Conservation (phyloP, 1,140 invertebrate genomes). For the Dinoponera quadriceps region DNA sequence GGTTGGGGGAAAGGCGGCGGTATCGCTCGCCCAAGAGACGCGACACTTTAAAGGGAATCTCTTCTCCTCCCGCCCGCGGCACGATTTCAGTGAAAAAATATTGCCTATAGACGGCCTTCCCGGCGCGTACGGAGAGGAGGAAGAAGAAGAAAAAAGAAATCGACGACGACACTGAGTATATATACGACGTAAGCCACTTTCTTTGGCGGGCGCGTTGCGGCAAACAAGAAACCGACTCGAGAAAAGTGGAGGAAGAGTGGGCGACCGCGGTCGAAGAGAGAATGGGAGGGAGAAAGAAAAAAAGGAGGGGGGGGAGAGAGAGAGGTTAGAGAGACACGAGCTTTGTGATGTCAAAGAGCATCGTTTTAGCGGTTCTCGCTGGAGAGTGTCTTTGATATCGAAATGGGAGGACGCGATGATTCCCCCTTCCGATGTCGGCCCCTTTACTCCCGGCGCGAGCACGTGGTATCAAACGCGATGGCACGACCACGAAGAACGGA, state of each 20-base stretch:
- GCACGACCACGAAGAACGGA: slow-evolving; percentile 64
- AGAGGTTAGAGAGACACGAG: slow-evolving; percentile 1
- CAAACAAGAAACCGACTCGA: slow-evolving; percentile 57
- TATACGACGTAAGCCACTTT: slow-evolving; percentile 53
- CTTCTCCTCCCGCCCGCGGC: neutral
- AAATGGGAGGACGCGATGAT: slow-evolving; percentile 32
- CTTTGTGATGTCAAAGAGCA: slow-evolving; percentile 58
- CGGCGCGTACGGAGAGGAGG: too few relatives aligned
- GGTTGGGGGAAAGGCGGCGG: slow-evolving; percentile 36
- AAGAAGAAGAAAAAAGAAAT: neutral
- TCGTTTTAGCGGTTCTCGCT: slow-evolving; percentile 50
- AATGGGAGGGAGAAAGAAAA: slow-evolving; percentile 11
- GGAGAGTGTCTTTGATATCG: slow-evolving; percentile 39
- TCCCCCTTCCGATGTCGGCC: neutral
- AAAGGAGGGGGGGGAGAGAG: slow-evolving; percentile 7
- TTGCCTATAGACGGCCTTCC: slow-evolving; percentile 35
- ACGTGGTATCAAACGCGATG: slow-evolving; percentile 60
- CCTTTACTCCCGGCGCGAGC: slow-evolving; percentile 45
- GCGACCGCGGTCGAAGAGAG: slow-evolving; percentile 49
- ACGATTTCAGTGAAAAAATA: slow-evolving; percentile 54
- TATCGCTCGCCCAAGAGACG: slow-evolving; percentile 32
- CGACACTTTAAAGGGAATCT: slow-evolving; percentile 40
- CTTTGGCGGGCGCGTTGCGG: slow-evolving; percentile 51
- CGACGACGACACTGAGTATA: slow-evolving; percentile 17
- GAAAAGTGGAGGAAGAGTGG: slow-evolving; percentile 52